Conservation (phyloP, 2,888 invertebrate genomes). For the Cheilosia impressa region DNA sequence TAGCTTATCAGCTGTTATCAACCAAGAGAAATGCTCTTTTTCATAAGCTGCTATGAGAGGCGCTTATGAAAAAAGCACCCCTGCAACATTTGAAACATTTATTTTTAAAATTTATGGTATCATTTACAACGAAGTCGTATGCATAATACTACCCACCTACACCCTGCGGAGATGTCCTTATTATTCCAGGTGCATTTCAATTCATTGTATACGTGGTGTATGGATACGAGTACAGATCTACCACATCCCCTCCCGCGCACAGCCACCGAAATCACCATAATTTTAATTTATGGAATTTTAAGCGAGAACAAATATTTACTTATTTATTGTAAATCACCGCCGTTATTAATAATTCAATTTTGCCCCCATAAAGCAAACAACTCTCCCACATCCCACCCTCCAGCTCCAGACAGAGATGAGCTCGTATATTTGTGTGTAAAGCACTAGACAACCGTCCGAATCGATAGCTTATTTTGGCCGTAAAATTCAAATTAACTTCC, state of each 20-base stretch:
- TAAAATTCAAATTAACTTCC: constrained; percentile 62
- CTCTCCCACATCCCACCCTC: background rate
- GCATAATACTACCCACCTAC: too few species aligned
- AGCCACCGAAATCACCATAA: background rate
- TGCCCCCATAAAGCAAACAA: constrained; percentile 12
- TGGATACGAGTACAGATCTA: background rate
- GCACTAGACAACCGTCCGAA: constrained; percentile 7
- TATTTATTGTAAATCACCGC: constrained; percentile 59
- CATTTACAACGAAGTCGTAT: too few species aligned
- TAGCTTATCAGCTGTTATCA: too few species aligned
- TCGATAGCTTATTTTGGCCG: constrained; percentile 40
- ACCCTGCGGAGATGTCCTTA: constrained; percentile 10
- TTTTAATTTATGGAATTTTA: constrained; percentile 56
- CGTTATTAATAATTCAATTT: constrained; percentile 48
- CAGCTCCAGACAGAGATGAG: background rate
- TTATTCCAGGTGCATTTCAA: constrained; percentile 27
- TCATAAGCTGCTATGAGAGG: too few species aligned
- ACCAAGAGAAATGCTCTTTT: too few species aligned
- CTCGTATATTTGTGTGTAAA: background rate
- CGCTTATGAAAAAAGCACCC: too few species aligned
- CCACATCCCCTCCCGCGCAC: background rate
- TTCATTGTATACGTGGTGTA: too few species aligned
- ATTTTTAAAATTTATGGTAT: too few species aligned
- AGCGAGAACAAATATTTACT: constrained; percentile 54
- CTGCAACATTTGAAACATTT: too few species aligned